Base-by-base conservation (phyloP, 2,113 vertebrate species). In the Acrocephalus kingi region DNA sequence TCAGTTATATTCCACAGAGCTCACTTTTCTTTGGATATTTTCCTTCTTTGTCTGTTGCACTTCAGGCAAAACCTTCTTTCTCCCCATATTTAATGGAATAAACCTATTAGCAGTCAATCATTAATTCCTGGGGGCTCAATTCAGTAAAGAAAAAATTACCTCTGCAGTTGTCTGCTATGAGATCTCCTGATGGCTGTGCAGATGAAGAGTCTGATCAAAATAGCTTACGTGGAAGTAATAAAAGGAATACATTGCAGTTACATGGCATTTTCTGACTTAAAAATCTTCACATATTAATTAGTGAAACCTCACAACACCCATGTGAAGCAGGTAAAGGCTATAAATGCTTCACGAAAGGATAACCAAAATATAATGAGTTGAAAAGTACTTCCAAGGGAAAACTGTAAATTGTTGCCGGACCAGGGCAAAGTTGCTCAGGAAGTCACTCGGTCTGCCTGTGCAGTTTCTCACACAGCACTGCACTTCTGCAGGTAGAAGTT, bases 31-130 rank as follows among this genome's bases (percentile, higher is more conserved):
- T 92, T 68, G 61, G 31, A 33, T 95, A 43, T 92, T 82, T 89
- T 81, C 61, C 25, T 95, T 73, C 66, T 94, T 89, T 96, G 84
- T 76, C 75, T 85, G n/a, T 27, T 87, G 48, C 69, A 79, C 62
- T 69, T 87, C 41, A 88, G 54, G 80, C 66, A 92, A 93, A 93
- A 72, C 56, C 66, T 74, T 75, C 77, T 35, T 91, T 93, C 62
- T 73, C 67, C 22, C 19, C 28, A 13, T 79, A 62, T 82, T 93
- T 87, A 96, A 90, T 56, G 45, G 88, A 68, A 93, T 91, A 90
- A 94, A 91, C 62, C 80, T 92, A 95, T 89, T 94, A 95, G 84
- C 69, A 92, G 90, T 89, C 94, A 93, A 92, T 96, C 93, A 92
- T 92, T 94, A 87, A 94, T 43, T 95, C 92, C 94, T 96, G 77